Evolutionary conservation across 2,888 invertebrate species (phyloP), one percentile per base, ranked within the genome.

Genomic region (Sericinus montela): DNA sequence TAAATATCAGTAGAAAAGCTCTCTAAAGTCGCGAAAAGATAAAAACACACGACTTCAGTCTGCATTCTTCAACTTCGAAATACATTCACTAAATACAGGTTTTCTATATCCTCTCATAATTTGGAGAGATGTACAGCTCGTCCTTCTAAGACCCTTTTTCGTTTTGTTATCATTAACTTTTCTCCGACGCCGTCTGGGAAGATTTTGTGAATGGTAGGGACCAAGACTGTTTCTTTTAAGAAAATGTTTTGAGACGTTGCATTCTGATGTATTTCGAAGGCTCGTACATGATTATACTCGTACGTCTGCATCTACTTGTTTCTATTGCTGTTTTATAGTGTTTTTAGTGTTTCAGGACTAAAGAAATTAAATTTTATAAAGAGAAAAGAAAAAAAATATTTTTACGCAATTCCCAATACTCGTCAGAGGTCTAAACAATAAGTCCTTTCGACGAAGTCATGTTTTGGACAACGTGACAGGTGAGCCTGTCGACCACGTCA

Each of bases 51-150:
- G 56, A 71, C 74, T 65, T 69, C 73, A 80, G 76, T 79, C 73
- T 78, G 81, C 80, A 80, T 80, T 78, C 72, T 59, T 13, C 68
- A 72, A 69, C 65, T 70, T 70, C 72, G 83, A 86, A 85, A 72
- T 69, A 80, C 75, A 85, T 86, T 87, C 86, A 86, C 82, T 82
- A 85, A 87, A 80, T 80, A 77, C 79, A 72, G 67, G 74, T 71
- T 69, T 75, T 75, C 74, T 75, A 71, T 74, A 70, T 32, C 72
- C 75, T 71, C 79, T 76, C 75, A 75, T 73, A 75, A 69, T 72
- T 73, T 60, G 70, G 67, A 80, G 80, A 80, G 80, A 79, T 74
- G 78, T 62, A 60, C 61, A 70, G 63, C 73, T 74, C 77, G 70
- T 74, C 62, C 78, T 75, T 69, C 75, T 68, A 71, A 80, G 79